Percentiles rank a stretch among this genome's conserved stretches.
Evolutionary conservation across 2,888 invertebrate genomes (phyloP).

Genomic region (Noctua comes): DNA sequence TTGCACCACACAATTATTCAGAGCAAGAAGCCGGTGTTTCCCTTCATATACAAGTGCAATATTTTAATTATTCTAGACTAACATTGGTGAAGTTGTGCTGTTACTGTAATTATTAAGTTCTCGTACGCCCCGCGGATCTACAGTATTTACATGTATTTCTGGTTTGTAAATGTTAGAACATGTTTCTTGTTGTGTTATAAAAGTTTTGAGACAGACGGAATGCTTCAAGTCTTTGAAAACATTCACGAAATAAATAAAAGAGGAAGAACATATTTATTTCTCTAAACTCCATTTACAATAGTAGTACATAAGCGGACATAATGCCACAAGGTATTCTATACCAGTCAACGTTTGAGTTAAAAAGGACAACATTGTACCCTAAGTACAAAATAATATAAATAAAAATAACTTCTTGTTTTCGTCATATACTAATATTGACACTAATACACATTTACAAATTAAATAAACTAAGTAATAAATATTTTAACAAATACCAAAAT

Average conservation of each 20-base stretch:
- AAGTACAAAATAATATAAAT: no score
- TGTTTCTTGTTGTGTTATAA: slow-evolving; percentile 3
- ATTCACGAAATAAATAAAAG: background rate
- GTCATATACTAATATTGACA: no score
- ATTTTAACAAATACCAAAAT: no score
- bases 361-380: no score
- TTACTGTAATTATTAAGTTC: slow-evolving; percentile 78
- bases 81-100: slow-evolving; percentile 74
- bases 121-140: slow-evolving; percentile 48
- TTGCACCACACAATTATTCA: slow-evolving; percentile 57
- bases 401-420: no score
- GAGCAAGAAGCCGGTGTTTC: slow-evolving; percentile 68
- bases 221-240: background rate
- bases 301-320: no score
- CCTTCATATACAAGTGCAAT: slow-evolving; percentile 75
- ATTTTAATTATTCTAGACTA: slow-evolving; percentile 82
- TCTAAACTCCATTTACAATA: no score
- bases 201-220: slow-evolving; percentile 18
- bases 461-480: no score
- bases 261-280: background rate
- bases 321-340: no score
- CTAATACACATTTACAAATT: no score
- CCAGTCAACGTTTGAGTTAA: no score
- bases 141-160: slow-evolving; percentile 59
- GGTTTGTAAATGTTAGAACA: slow-evolving; percentile 31